Evolutionary conservation across 92 coral and sea anemone genomes (phyloP).

Genomic region (Actinostola sp.): DNA sequence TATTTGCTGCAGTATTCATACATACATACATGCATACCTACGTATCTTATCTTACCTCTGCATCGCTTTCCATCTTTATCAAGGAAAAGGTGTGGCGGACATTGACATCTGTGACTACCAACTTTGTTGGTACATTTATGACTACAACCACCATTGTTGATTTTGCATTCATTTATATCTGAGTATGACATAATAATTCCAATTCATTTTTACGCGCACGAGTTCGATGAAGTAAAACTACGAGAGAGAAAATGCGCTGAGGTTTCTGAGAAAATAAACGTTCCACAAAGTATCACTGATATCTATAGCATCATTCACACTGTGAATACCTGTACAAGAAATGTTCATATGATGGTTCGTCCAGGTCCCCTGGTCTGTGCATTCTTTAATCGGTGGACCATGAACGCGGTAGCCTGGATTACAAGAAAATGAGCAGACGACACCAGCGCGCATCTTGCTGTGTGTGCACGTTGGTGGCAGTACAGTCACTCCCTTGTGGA

Average conservation of each 20-base stretch:
- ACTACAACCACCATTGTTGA: slow-evolving; percentile 74
- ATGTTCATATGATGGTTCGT: slow-evolving; percentile 50
- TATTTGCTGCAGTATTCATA: too few relatives aligned
- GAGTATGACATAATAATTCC: neutral
- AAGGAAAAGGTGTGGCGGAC: slow-evolving; percentile 64
- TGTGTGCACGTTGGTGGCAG: slow-evolving; percentile 62
- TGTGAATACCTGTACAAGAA: slow-evolving; percentile 62
- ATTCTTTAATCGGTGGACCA: slow-evolving; percentile 73
- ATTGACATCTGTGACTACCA: slow-evolving; percentile 64
- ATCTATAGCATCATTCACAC: neutral
- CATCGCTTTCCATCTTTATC: slow-evolving; percentile 38
- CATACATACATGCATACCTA: too few relatives aligned
- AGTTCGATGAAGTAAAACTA: too few relatives aligned
- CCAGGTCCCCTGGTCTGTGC: slow-evolving; percentile 69
- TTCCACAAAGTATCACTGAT: too few relatives aligned
- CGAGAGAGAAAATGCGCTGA: neutral
- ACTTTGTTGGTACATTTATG: slow-evolving; percentile 64
- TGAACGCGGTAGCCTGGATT: slow-evolving; percentile 46
- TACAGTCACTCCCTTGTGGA: slow-evolving; percentile 15
- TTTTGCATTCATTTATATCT: slow-evolving; percentile 68
- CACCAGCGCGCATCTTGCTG: slow-evolving; percentile 50
- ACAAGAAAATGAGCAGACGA: slow-evolving; percentile 60
- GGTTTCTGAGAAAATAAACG: neutral
- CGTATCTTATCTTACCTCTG: slow-evolving; percentile 36
- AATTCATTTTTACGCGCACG: too few relatives aligned